A percentile compares a stretch with the other conserved stretches of the same genome.
phyloP scores from a whole-genome alignment of 2,888 invertebrate species.

The Teleiodes luculella region DNA sequence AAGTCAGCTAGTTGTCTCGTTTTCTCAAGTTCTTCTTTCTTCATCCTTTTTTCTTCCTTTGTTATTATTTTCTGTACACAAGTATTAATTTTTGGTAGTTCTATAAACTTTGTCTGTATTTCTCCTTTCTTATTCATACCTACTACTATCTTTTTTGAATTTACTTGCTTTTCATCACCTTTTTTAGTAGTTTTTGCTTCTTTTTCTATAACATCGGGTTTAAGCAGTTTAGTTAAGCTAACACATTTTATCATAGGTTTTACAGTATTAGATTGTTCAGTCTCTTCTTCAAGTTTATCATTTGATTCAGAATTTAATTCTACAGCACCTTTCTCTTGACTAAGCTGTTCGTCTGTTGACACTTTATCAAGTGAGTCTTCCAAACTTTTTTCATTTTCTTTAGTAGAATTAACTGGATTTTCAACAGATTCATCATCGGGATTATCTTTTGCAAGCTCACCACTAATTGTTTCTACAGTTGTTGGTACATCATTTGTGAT shows the following conservation, averaged over 20 bases:
- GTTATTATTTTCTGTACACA: too few species aligned
- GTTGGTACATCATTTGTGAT: background rate
- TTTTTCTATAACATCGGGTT: conserved; percentile 40
- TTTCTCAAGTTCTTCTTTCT: too few species aligned
- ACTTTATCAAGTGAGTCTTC: background rate
- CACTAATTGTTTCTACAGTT: background rate
- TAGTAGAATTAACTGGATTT: background rate
- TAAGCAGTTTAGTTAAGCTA: conserved; percentile 56
- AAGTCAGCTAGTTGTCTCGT: conserved; percentile 30
- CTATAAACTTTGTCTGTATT: conserved; percentile 10
- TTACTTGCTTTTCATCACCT: conserved; percentile 35
- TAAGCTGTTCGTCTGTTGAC: conserved; percentile 9
- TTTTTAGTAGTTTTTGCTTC: conserved; percentile 26
- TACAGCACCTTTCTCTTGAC: conserved; percentile 3
- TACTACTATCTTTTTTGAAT: conserved; percentile 18
- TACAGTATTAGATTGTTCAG: conserved; percentile 16
- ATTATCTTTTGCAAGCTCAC: conserved; percentile 9
- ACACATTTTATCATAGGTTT: conserved; percentile 64
- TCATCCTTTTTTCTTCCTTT: too few species aligned
- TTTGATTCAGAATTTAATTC: background rate
- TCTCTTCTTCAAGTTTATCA: conserved; percentile 7
- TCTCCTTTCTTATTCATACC: background rate
- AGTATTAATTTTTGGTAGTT: conserved; percentile 4
- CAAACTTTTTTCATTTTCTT: background rate
- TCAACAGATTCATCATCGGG: conserved; percentile 14